Evolutionary conservation across 2,113 vertebrate species (phyloP).

Genomic region (Dendrocopos noguchii): DNA sequence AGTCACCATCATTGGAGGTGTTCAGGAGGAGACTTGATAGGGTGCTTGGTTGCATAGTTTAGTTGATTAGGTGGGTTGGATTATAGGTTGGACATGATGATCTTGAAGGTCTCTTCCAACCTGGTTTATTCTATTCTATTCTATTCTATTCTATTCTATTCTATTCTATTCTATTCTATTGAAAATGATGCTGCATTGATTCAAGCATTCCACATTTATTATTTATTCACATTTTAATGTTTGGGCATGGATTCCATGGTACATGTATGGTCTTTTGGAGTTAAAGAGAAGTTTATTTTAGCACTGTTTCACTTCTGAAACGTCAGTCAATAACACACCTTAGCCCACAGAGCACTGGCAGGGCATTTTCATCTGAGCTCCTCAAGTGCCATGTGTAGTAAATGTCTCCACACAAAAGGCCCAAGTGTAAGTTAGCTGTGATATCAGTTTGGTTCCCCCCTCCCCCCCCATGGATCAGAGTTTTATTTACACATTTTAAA

Average conservation of each 20-base stretch:
- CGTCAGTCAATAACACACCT: not conserved
- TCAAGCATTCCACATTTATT: not conserved
- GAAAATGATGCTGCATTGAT: not conserved
- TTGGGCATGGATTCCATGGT: not conserved
- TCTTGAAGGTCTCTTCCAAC: too few relatives aligned
- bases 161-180: too few relatives aligned
- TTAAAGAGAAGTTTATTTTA: not conserved
- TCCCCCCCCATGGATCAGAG: not conserved
- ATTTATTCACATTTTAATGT: not conserved
- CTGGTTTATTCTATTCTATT: too few relatives aligned
- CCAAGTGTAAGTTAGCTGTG: not conserved
- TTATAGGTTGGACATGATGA: too few relatives aligned
- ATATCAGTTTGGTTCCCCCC: rapidly evolving
- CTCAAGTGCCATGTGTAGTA: rapidly evolving
- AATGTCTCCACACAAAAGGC: not conserved
- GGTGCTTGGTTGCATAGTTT: too few relatives aligned
- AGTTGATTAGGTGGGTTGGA: too few relatives aligned
- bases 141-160: too few relatives aligned
- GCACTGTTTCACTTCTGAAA: not conserved
- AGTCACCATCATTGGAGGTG: too few relatives aligned
- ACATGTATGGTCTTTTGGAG: not conserved
- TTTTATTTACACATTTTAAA: not conserved
- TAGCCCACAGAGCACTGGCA: not conserved
- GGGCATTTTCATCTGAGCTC: not conserved
- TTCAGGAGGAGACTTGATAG: too few relatives aligned